Conservation (phyloP, 2,888 invertebrate species). For the Rugalucina vietnamica region DNA sequence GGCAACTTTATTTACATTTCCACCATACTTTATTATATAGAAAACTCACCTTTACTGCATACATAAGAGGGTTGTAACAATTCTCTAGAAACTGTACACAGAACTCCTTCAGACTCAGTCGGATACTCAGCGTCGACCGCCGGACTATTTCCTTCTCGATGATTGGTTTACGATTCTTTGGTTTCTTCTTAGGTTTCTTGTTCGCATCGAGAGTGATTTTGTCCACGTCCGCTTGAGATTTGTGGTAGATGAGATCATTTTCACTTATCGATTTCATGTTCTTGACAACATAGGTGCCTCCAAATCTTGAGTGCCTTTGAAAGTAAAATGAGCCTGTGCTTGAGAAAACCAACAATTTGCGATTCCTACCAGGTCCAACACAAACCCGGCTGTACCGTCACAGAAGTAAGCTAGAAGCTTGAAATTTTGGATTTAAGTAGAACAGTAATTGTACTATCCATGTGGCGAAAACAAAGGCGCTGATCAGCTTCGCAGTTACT, state of each 20-base stretch:
- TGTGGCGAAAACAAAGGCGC: too few species aligned
- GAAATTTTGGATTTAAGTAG: too few species aligned
- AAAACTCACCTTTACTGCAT: slow-evolving; percentile 91
- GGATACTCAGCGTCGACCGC: slow-evolving; percentile 93
- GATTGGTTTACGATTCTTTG: slow-evolving; percentile 91
- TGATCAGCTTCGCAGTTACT: too few species aligned
- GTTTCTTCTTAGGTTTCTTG: slow-evolving; percentile 89
- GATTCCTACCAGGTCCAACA: not conserved
- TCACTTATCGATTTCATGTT: slow-evolving; percentile 97
- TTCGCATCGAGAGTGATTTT: slow-evolving; percentile 91
- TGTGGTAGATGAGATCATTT: slow-evolving; percentile 93
- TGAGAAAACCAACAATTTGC: not conserved
- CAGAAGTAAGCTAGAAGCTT: not conserved
- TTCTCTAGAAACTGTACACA: slow-evolving; percentile 96
- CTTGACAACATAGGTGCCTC: slow-evolving; percentile 95
- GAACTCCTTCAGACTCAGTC: slow-evolving; percentile 95
- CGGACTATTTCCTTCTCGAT: slow-evolving; percentile 88
- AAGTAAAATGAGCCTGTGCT: too few species aligned
- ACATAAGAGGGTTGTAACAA: slow-evolving; percentile 96
- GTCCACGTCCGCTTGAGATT: slow-evolving; percentile 91
- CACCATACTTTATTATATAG: too few species aligned
- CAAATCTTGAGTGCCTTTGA: slow-evolving; percentile 95
- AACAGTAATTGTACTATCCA: too few species aligned
- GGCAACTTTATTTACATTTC: too few species aligned
- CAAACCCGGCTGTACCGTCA: not conserved